A percentile compares a stretch with the other conserved stretches of the same genome.
Conservation (phyloP, 2,888 invertebrate species). For the Coleophora deauratella region DNA sequence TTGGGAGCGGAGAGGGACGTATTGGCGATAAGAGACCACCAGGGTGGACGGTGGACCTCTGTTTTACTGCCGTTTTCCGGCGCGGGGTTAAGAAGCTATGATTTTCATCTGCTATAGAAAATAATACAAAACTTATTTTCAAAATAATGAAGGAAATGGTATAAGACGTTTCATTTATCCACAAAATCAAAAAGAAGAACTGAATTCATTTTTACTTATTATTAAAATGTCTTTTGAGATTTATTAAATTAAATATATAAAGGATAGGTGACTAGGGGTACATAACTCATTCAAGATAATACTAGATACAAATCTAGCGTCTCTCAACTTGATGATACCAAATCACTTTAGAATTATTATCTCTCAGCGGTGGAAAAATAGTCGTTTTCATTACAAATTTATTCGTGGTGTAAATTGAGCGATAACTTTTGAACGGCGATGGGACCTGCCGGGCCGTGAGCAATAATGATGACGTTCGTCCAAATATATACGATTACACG, state of each 20-base stretch:
- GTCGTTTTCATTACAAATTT: slow-evolving; percentile 39
- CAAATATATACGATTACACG: slow-evolving; percentile 49
- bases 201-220: too few relatives aligned
- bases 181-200: too few relatives aligned
- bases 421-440: slow-evolving; percentile 42
- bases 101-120: too few relatives aligned
- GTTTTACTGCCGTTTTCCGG: slow-evolving; percentile 66
- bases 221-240: too few relatives aligned
- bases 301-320: too few relatives aligned
- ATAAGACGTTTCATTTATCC: too few relatives aligned
- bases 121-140: too few relatives aligned
- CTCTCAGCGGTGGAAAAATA: slow-evolving; percentile 16
- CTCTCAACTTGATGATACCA: slow-evolving; percentile 1
- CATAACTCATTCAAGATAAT: too few relatives aligned
- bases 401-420: slow-evolving; percentile 52
- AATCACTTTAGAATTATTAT: slow-evolving; percentile 2
- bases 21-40: slow-evolving; percentile 69
- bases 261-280: too few relatives aligned
- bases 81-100: slow-evolving; percentile 22
- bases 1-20: slow-evolving; percentile 62
- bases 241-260: too few relatives aligned
- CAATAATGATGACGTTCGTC: slow-evolving; percentile 40
- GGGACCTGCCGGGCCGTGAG: slow-evolving; percentile 37
- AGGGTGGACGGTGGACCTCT: slow-evolving; percentile 45
- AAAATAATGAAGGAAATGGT: too few relatives aligned